Base-by-base conservation (phyloP, 2,113 vertebrate genomes). In the Bungarus multicinctus region DNA sequence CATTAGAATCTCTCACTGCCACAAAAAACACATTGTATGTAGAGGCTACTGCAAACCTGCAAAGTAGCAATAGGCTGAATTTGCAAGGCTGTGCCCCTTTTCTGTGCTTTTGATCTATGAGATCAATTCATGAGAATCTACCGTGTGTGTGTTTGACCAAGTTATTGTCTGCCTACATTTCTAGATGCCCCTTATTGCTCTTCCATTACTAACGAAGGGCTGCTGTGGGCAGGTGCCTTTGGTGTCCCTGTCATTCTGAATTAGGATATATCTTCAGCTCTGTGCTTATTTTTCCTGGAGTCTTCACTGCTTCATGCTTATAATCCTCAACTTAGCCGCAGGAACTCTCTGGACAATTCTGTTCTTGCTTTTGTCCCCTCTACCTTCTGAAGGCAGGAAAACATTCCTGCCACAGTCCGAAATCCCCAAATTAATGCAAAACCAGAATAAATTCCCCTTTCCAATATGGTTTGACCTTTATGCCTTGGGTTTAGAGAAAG, bases 191-290 rank as follows among this genome's bases (percentile, higher is more conserved):
- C 52, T 18, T 39, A 18, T 39, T 30, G 2, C 10, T n/a, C 8
- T 23, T 23, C 39, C 23, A 25, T 54, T 18, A 45, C 87, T 85
- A 30, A 91, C 54, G 86, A 43, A 43, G 64, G 64, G 93, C 93
- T 58, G 53, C 25, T n/a, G 2, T 43, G 22, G 23, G 64, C 87
- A 85, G 64, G 64, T 89, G 90, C 16, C 54, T 85, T 43, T 2
- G 69, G 52, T 20, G 87, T 57, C 45, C 14, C 60, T 93, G 93
- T 89, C 93, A 30, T 57, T 91, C 34, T 25, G 53, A 57, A 91
- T 91, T 89, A 91, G 30, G 53, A 43, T 45, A 53, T 23, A 27
- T 10, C 1, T 47, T 47, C 34, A 10, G 57, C 91, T 9, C 39
- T 7, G 9, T 2, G 10, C 22, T 20, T 7, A 43, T 30, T 30